A percentile compares a stretch with the other conserved stretches of the same genome.
phyloP scores from a whole-genome alignment of 2,888 invertebrate species.

The Phortica magna region DNA sequence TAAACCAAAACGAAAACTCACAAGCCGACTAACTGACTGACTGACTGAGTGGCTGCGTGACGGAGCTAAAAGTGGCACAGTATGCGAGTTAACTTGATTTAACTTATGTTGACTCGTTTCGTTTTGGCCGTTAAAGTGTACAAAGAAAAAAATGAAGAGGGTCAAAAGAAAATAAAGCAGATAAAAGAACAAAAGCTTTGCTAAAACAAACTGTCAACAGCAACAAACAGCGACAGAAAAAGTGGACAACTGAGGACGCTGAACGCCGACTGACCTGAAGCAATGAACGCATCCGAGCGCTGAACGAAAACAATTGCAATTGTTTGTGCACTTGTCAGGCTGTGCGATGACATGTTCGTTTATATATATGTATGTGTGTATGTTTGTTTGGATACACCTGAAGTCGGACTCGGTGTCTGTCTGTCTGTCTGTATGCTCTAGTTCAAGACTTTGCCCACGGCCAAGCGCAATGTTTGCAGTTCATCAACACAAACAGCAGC shows the following conservation, averaged over 20 bases:
- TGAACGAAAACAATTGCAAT: slow-evolving; percentile 38
- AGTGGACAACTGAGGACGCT: slow-evolving; percentile 5
- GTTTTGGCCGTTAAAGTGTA: background rate
- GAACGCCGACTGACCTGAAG: background rate
- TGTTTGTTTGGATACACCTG: background rate
- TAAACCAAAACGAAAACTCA: background rate
- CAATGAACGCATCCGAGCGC: background rate
- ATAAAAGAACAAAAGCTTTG: background rate
- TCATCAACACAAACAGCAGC: slow-evolving; percentile 45
- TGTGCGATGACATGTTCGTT: background rate
- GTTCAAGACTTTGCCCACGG: background rate
- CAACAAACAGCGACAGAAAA: background rate
- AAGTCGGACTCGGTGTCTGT: background rate
- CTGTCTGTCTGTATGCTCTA: background rate
- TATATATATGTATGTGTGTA: too few relatives aligned
- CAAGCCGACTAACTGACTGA: too few relatives aligned
- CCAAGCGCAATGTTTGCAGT: slow-evolving; percentile 44
- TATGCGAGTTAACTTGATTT: background rate
- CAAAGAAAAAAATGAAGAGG: background rate
- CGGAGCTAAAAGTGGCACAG: too few relatives aligned
- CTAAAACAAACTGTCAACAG: slow-evolving; percentile 13
- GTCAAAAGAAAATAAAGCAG: background rate
- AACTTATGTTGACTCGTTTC: background rate
- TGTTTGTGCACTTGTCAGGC: slow-evolving; percentile 33
- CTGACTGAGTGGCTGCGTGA: too few relatives aligned